Evolutionary conservation across 2,797 vertebrate genomes (phyloP).

Genomic region (Anableps anableps): DNA sequence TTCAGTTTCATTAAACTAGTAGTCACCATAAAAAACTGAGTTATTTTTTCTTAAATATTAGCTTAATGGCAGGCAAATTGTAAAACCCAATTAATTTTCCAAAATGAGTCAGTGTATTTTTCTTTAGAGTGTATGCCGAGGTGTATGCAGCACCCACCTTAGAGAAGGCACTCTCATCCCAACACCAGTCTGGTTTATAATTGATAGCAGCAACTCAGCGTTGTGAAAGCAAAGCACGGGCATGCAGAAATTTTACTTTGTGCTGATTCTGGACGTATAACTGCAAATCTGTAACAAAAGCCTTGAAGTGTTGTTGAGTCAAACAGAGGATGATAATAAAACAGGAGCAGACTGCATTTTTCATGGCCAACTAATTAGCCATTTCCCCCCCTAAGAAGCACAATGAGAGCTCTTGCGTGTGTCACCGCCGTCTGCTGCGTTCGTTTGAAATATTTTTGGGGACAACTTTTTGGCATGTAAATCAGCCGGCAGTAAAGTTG

Average conservation of each 20-base stretch:
- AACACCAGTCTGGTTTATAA: conserved; percentile 42
- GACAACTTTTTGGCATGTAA: conserved; percentile 75
- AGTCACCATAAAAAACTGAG: background rate
- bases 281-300: conserved; percentile 55
- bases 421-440: conserved; percentile 66
- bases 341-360: conserved; percentile 68
- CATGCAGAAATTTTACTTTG: conserved; percentile 38
- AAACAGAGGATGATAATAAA: conserved; percentile 65
- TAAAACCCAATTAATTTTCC: background rate
- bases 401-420: conserved; percentile 67
- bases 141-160: conserved; percentile 36
- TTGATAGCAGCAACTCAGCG: conserved; percentile 47
- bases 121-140: conserved; percentile 32
- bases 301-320: conserved; percentile 59
- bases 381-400: conserved; percentile 64
- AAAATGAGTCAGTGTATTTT: background rate
- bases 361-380: conserved; percentile 76
- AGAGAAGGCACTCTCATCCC: conserved; percentile 32
- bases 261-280: conserved; percentile 52
- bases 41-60: background rate
- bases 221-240: conserved; percentile 31
- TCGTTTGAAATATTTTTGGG: conserved; percentile 77
- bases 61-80: background rate
- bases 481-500: conserved; percentile 81
- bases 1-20: background rate